phyloP scores from a whole-genome alignment of 2,797 vertebrate species.

The Lophotriccus pileatus region DNA sequence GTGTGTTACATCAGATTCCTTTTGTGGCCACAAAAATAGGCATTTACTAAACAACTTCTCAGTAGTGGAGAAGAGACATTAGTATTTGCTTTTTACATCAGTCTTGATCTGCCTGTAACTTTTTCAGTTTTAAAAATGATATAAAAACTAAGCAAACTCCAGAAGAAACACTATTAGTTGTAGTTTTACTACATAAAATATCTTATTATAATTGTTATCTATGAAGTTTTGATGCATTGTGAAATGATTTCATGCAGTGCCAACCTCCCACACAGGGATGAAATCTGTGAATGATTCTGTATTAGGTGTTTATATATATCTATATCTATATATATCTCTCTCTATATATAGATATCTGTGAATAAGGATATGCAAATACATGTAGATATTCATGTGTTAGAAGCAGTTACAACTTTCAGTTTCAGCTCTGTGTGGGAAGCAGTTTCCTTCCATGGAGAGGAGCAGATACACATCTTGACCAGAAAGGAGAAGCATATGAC shows the following conservation, averaged over 20 bases:
- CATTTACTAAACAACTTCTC: not conserved
- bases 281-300: not conserved
- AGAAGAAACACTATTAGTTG: not conserved
- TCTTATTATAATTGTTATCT: not conserved
- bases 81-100: not conserved
- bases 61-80: not conserved
- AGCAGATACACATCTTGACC: not conserved
- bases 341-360: not conserved
- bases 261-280: not conserved
- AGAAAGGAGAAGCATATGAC: not conserved
- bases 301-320: not conserved
- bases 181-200: not conserved
- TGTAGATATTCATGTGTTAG: slow-evolving; percentile 23
- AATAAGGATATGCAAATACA: not conserved
- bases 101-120: not conserved
- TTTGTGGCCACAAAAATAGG: not conserved
- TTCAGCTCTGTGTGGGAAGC: slow-evolving; percentile 50
- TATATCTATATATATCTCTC: not conserved
- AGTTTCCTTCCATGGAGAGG: not conserved
- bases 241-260: not conserved
- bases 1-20: not conserved
- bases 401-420: slow-evolving; percentile 10
- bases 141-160: not conserved
- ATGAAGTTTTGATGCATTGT: not conserved
- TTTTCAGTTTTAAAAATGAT: not conserved